A percentile compares a stretch with the other conserved stretches of the same genome.
These are phyloP conservation scores for Hemitrygon akajei DNA, from an alignment of 2,797 vertebrate species.

Conservation along the genomic window DNA sequence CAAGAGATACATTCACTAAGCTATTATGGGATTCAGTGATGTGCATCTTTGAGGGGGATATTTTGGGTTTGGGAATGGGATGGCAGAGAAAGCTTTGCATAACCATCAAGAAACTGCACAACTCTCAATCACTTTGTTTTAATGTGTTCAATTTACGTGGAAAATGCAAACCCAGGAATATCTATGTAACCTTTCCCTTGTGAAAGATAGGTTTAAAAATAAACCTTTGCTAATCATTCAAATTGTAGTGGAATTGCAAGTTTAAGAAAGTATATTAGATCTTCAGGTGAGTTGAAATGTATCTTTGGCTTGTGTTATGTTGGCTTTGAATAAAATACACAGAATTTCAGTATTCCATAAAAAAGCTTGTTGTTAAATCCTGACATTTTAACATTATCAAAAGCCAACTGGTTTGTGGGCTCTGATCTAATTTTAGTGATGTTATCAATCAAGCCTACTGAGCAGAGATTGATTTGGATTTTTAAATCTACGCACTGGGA, in stretches of 20 bases:
- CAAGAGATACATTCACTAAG: neutral
- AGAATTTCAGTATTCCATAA: neutral
- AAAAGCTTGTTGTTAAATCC: no score
- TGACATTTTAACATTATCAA: neutral
- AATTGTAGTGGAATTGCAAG: neutral
- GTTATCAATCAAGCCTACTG: neutral
- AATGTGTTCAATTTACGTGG: neutral
- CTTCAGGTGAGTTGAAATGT: neutral
- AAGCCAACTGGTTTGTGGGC: neutral
- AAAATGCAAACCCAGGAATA: neutral
- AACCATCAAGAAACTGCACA: neutral
- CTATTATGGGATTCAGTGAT: neutral
- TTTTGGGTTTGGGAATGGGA: neutral
- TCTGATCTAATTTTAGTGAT: slow-evolving; percentile 6
- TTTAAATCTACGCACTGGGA: neutral
- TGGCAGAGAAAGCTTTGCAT: neutral
- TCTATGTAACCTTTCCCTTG: neutral
- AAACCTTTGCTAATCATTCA: neutral
- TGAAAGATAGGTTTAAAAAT: no score
- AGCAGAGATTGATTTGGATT: neutral
- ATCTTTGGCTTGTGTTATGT: neutral
- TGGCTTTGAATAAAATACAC: neutral
- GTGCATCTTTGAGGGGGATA: neutral
- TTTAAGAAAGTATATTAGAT: neutral
- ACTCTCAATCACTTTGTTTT: neutral